These are phyloP conservation scores for Drosophila grimshawi DNA, from an alignment of 1,140 invertebrate genomes.

Conservation along the genomic window DNA sequence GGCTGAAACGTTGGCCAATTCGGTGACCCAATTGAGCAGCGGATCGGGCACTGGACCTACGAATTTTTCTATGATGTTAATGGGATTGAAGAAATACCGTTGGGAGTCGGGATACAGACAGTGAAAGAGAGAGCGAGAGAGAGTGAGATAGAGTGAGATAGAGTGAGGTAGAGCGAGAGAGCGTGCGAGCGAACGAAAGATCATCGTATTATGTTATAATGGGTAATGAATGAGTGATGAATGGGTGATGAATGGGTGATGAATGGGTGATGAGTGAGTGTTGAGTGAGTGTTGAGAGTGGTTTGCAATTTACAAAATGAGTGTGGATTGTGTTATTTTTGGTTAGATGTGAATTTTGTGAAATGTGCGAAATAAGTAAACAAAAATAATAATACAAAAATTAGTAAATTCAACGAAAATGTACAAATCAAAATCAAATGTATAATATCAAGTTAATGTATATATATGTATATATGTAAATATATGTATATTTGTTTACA, in stretches of 20 bases:
- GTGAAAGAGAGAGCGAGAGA: constrained; percentile 7
- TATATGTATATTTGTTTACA: constrained; percentile 11
- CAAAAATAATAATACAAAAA: constrained; percentile 48
- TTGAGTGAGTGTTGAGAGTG: constrained; percentile 2
- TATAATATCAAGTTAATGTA: constrained; percentile 23
- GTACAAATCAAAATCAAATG: constrained; percentile 24
- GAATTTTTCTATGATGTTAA: constrained; percentile 85
- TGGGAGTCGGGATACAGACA: constrained; percentile 17
- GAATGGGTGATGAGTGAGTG: constrained; percentile 4
- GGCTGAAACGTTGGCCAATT: constrained; percentile 93
- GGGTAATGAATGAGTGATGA: constrained; percentile 11
- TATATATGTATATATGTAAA: background rate
- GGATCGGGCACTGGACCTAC: constrained; percentile 92
- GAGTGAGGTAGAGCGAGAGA: constrained; percentile 8
- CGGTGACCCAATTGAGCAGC: constrained; percentile 94
- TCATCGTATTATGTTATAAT: background rate
- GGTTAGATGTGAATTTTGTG: background rate
- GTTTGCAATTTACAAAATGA: constrained; percentile 2
- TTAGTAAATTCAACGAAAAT: constrained; percentile 31
- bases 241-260: background rate
- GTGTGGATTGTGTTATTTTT: constrained; percentile 9
- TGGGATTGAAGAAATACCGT: constrained; percentile 57
- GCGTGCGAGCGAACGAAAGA: constrained; percentile 7
- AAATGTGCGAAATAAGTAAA: constrained; percentile 57
- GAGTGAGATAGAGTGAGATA: constrained; percentile 13